Conservation (phyloP, 1,140 invertebrate genomes). For the Drosophila sproati region DNA sequence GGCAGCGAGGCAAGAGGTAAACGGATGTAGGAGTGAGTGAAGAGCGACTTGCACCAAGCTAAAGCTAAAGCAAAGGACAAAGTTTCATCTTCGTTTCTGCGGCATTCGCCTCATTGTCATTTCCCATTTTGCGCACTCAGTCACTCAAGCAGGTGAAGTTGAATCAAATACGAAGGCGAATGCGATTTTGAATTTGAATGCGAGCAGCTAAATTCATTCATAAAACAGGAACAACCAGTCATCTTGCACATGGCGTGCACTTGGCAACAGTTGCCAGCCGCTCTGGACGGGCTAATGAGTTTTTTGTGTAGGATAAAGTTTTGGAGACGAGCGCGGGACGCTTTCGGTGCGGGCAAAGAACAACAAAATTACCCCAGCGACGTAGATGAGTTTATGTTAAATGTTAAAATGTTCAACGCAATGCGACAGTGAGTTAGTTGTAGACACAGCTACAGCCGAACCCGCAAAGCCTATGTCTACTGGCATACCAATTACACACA, state of each 20-base stretch:
- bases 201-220: slow-evolving; percentile 69
- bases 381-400: slow-evolving; percentile 56
- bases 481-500: slow-evolving; percentile 68
- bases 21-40: slow-evolving; percentile 16
- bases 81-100: slow-evolving; percentile 56
- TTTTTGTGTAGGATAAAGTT: slow-evolving; percentile 44
- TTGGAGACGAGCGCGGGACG: neutral
- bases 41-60: slow-evolving; percentile 15
- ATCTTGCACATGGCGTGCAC: slow-evolving; percentile 15
- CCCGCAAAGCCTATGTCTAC: slow-evolving; percentile 54
- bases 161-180: slow-evolving; percentile 14
- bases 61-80: slow-evolving; percentile 54
- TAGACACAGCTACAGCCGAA: slow-evolving; percentile 13
- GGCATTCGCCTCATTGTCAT: slow-evolving; percentile 60
- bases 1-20: slow-evolving; percentile 42
- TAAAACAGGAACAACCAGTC: slow-evolving; percentile 50
- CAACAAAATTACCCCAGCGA: slow-evolving; percentile 70
- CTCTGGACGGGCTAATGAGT: slow-evolving; percentile 56
- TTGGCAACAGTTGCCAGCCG: slow-evolving; percentile 18
- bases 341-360: slow-evolving; percentile 56
- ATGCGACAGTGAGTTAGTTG: slow-evolving; percentile 6
- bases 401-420: slow-evolving; percentile 61
- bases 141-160: slow-evolving; percentile 43
- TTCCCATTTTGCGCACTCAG: slow-evolving; percentile 35
- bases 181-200: slow-evolving; percentile 28